These are phyloP conservation scores for Toxonevra muliebris DNA, from an alignment of 2,888 invertebrate species.

Conservation along the genomic window DNA sequence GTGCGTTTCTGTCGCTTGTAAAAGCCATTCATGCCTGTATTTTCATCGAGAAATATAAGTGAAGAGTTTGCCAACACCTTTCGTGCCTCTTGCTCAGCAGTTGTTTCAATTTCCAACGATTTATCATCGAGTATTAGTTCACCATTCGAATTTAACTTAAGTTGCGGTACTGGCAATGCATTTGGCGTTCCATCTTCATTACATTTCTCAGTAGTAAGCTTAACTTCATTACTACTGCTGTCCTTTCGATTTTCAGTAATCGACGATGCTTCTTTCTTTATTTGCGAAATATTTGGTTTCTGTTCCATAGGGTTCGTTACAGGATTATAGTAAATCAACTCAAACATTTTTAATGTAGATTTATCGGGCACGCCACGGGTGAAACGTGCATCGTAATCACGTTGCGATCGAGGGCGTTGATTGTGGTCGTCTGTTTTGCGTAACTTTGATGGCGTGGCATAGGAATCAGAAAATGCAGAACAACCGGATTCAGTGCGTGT, in stretches of 20 bases:
- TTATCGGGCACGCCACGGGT: conserved; percentile 68
- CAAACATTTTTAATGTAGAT: conserved; percentile 85
- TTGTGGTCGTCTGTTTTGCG: conserved; percentile 67
- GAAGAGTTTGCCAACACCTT: conserved; percentile 73
- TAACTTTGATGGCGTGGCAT: conserved; percentile 43
- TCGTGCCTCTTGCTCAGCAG: conserved; percentile 70
- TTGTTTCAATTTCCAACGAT: conserved; percentile 78
- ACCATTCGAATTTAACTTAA: conserved; percentile 87
- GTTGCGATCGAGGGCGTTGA: conserved; percentile 61
- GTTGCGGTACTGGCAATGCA: conserved; percentile 78
- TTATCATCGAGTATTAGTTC: conserved; percentile 86
- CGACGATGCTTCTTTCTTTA: conserved; percentile 57
- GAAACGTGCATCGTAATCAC: conserved; percentile 57
- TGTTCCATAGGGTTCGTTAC: conserved; percentile 76
- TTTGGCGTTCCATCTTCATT: conserved; percentile 46
- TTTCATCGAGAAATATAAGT: conserved; percentile 74
- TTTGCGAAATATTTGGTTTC: conserved; percentile 46
- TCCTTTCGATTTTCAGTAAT: conserved; percentile 35
- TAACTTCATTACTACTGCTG: conserved; percentile 16
- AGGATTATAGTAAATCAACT: conserved; percentile 92
- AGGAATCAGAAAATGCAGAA: conserved; percentile 58
- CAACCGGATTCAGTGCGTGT: conserved; percentile 64
- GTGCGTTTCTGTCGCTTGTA: conserved; percentile 75
- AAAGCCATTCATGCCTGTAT: conserved; percentile 68
- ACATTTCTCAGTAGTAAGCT: conserved; percentile 28